These are phyloP conservation scores for Psococerastis gibbosa DNA, from an alignment of 2,888 invertebrate species.

Conservation along the genomic window DNA sequence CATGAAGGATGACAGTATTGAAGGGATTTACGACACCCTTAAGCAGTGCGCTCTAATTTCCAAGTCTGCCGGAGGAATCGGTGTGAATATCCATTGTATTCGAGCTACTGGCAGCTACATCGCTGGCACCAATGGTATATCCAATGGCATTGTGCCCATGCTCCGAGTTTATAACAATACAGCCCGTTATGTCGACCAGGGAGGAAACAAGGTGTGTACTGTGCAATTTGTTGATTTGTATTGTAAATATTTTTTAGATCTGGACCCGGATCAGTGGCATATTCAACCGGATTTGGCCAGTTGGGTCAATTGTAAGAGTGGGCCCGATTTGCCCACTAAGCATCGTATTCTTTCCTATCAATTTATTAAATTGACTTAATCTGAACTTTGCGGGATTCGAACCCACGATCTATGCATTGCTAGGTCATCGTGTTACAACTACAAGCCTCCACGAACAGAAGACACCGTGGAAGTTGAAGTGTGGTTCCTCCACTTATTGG, in stretches of 20 bases:
- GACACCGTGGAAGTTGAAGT: too few relatives aligned
- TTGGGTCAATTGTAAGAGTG: too few relatives aligned
- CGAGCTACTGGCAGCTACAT: slow-evolving; percentile 81
- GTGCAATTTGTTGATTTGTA: slow-evolving; percentile 6
- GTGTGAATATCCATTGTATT: slow-evolving; percentile 89
- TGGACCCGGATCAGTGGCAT: too few relatives aligned
- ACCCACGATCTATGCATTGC: too few relatives aligned
- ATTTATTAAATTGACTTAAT: too few relatives aligned
- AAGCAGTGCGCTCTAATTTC: slow-evolving; percentile 89
- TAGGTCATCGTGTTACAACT: too few relatives aligned
- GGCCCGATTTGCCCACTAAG: too few relatives aligned
- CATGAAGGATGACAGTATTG: slow-evolving; percentile 87
- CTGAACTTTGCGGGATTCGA: too few relatives aligned
- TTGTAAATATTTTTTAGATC: background rate
- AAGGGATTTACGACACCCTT: slow-evolving; percentile 83
- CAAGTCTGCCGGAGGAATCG: slow-evolving; percentile 94
- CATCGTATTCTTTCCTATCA: too few relatives aligned
- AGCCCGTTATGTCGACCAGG: slow-evolving; percentile 93
- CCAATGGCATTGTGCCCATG: slow-evolving; percentile 94
- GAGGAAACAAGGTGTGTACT: slow-evolving; percentile 59
- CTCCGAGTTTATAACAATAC: slow-evolving; percentile 88
- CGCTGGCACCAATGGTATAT: slow-evolving; percentile 82
- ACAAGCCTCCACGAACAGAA: too few relatives aligned
- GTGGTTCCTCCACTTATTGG: too few relatives aligned
- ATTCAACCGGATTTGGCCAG: too few relatives aligned